phyloP scores from a whole-genome alignment of 2,888 invertebrate species.

The Dolichomitus sp. region DNA sequence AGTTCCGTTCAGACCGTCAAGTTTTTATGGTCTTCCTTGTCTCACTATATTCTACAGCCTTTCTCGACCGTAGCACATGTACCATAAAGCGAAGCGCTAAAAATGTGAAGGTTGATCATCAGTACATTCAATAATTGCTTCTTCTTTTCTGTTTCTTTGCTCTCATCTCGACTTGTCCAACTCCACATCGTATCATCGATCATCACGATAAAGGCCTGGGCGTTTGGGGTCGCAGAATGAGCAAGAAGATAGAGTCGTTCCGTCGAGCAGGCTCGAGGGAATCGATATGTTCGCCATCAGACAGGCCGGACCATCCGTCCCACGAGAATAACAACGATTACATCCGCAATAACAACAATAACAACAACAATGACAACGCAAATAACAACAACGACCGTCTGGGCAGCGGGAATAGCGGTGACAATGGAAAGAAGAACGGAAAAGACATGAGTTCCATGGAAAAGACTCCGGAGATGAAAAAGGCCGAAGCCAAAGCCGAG shows the following conservation, averaged over 20 bases:
- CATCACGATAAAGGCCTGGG: constrained; percentile 74
- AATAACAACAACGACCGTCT: constrained; percentile 71
- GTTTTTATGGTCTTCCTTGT: background rate
- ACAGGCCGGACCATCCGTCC: constrained; percentile 82
- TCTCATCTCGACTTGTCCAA: background rate
- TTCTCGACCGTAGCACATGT: background rate
- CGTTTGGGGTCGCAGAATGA: constrained; percentile 92
- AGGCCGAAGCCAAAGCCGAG: constrained; percentile 72
- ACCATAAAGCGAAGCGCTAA: background rate
- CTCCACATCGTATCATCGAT: background rate
- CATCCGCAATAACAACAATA: constrained; percentile 69
- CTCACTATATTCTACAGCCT: background rate
- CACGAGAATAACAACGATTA: constrained; percentile 69
- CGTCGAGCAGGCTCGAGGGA: constrained; percentile 90
- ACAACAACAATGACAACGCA: constrained; percentile 72
- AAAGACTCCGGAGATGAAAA: constrained; percentile 62
- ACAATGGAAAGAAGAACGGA: constrained; percentile 43
- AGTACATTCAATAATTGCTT: constrained; percentile 11
- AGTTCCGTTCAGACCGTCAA: background rate
- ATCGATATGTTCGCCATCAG: constrained; percentile 83
- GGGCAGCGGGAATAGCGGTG: constrained; percentile 70
- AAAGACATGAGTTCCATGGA: constrained; percentile 45
- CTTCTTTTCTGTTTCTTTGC: constrained; percentile 4
- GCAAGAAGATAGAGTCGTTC: constrained; percentile 92
- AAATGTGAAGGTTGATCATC: background rate